Evolutionary conservation across 1,140 invertebrate genomes (phyloP).

Genomic region (Leptestheria dahalacensis): DNA sequence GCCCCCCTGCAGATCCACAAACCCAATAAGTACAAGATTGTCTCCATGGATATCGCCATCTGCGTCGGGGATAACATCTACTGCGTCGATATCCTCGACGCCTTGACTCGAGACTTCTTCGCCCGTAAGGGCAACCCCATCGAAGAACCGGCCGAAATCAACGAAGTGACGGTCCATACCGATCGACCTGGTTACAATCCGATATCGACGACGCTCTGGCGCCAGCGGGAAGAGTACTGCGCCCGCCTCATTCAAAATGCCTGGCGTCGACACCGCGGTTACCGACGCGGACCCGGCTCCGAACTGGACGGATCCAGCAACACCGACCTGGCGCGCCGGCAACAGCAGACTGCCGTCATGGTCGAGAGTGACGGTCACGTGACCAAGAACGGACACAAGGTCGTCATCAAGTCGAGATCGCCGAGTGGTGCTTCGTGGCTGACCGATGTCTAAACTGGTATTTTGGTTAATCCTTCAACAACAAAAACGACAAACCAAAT

Average conservation of each 20-base stretch:
- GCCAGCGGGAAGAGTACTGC: constrained; percentile 90
- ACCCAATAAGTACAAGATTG: constrained; percentile 96
- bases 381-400: constrained; percentile 69
- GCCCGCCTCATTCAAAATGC: constrained; percentile 86
- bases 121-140: constrained; percentile 59
- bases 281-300: constrained; percentile 42
- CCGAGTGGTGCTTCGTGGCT: constrained; percentile 60
- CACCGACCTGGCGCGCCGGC: constrained; percentile 28
- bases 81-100: constrained; percentile 94
- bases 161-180: constrained; percentile 36
- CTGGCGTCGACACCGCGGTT: constrained; percentile 62
- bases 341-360: constrained; percentile 57
- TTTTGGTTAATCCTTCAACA: too few species aligned
- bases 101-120: constrained; percentile 90
- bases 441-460: constrained; percentile 67
- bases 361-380: constrained; percentile 63
- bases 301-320: constrained; percentile 21
- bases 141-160: constrained; percentile 77
- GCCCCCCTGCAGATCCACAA: constrained; percentile 90
- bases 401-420: constrained; percentile 72
- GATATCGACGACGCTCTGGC: constrained; percentile 80
- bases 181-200: constrained; percentile 52
- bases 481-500: too few species aligned
- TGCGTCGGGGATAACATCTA: constrained; percentile 80
- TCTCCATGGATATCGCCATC: constrained; percentile 96